Conservation (phyloP, 2,888 invertebrate genomes). For the Aricia artaxerxes region DNA sequence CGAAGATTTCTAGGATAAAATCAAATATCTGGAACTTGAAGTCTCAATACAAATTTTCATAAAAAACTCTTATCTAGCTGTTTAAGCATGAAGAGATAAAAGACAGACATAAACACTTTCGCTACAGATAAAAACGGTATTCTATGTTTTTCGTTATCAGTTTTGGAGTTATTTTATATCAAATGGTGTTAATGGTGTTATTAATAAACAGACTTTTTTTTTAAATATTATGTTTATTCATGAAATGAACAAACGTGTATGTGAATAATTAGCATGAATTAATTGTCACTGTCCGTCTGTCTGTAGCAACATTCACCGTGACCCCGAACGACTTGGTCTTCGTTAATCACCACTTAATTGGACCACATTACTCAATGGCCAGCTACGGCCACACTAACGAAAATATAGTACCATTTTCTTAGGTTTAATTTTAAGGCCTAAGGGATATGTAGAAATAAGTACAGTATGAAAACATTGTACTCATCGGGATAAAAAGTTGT, state of each 20-base stretch:
- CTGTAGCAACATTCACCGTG: conserved; percentile 13
- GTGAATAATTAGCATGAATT: conserved; percentile 17
- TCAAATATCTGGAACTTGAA: no score
- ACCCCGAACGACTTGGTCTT: conserved; percentile 38
- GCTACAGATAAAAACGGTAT: no score
- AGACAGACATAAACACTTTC: no score
- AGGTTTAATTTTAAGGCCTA: neutral
- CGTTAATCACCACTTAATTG: conserved; percentile 39
- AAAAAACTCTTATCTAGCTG: no score
- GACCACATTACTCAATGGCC: conserved; percentile 33
- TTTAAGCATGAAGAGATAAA: no score
- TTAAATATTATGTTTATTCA: neutral
- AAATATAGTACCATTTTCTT: neutral
- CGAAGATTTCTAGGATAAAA: no score
- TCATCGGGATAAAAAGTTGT: no score
- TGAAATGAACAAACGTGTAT: neutral
- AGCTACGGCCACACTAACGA: neutral
- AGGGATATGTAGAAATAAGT: neutral
- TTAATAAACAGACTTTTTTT: neutral
- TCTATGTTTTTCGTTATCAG: no score
- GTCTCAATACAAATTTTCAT: no score
- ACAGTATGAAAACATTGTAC: no score
- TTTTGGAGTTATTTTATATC: no score
- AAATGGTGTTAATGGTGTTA: no score
- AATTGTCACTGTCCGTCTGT: neutral